phyloP scores from a whole-genome alignment of 2,113 vertebrate genomes.

The Syngnathus typhle region DNA sequence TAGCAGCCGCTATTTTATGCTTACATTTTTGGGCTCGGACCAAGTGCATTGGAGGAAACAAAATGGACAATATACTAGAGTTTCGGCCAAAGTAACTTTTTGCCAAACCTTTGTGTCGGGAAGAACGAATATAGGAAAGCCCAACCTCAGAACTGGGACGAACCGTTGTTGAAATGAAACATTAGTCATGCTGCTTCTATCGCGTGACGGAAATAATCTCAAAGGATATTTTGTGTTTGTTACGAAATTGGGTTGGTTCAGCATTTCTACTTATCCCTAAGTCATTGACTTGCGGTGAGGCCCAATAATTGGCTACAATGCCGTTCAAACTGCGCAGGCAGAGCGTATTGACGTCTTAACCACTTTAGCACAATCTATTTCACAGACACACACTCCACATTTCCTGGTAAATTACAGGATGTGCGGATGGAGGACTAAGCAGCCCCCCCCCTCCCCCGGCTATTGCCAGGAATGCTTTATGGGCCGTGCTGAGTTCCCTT shows the following conservation, averaged over 20 bases:
- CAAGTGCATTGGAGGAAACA: background rate
- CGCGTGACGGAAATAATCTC: slow-evolving; percentile 7
- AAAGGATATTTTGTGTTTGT: slow-evolving; percentile 25
- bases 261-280: background rate
- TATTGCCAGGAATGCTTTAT: slow-evolving; percentile 63
- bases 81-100: no score
- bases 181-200: background rate
- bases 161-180: no score
- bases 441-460: slow-evolving; percentile 39
- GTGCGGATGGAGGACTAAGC: slow-evolving; percentile 59
- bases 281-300: slow-evolving; percentile 29
- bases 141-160: no score
- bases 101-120: no score
- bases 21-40: background rate
- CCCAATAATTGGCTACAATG: slow-evolving; percentile 39
- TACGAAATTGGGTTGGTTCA: background rate
- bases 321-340: slow-evolving; percentile 36
- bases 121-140: no score
- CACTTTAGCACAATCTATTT: slow-evolving; percentile 52
- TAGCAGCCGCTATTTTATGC: no score
- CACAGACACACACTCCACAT: slow-evolving; percentile 32
- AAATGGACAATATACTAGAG: background rate
- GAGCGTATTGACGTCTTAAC: slow-evolving; percentile 61
- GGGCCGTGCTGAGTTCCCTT: slow-evolving; percentile 55
- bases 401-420: slow-evolving; percentile 62